These are phyloP conservation scores for Darevskia mixta DNA, from an alignment of 2,797 vertebrate genomes.

Conservation along the genomic window DNA sequence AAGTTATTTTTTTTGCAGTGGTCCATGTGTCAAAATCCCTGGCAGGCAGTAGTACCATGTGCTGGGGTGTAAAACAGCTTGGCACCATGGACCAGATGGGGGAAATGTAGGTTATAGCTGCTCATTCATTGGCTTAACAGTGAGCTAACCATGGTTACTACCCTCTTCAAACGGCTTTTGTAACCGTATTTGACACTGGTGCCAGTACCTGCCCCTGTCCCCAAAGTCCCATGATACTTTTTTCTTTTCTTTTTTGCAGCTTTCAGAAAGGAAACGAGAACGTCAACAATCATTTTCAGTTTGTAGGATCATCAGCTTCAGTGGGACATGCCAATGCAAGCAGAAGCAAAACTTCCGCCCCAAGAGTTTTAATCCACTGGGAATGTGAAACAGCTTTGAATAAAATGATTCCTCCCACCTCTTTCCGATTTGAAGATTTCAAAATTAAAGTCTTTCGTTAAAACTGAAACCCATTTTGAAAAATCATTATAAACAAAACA, in stretches of 20 bases:
- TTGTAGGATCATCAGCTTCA: conserved; percentile 2
- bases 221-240: not conserved
- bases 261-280: conserved; percentile 3
- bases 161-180: not conserved
- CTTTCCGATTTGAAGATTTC: conserved; percentile 11
- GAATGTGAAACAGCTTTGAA: not conserved
- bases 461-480: not conserved
- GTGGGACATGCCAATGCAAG: not conserved
- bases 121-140: not conserved
- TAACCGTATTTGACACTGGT: not conserved
- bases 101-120: not conserved
- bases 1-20: not conserved
- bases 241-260: not conserved
- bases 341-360: not conserved
- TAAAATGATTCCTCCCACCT: not conserved
- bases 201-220: not conserved
- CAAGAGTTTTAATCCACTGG: not conserved
- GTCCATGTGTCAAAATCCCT: conserved; percentile 1
- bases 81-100: not conserved
- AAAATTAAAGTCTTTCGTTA: not conserved
- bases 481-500: not conserved
- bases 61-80: not conserved
- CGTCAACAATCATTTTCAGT: not conserved
- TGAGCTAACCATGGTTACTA: not conserved
- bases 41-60: fast-evolving